These are phyloP conservation scores for Lipophrys pholis DNA, from an alignment of 2,113 vertebrate species.

Conservation along the genomic window DNA sequence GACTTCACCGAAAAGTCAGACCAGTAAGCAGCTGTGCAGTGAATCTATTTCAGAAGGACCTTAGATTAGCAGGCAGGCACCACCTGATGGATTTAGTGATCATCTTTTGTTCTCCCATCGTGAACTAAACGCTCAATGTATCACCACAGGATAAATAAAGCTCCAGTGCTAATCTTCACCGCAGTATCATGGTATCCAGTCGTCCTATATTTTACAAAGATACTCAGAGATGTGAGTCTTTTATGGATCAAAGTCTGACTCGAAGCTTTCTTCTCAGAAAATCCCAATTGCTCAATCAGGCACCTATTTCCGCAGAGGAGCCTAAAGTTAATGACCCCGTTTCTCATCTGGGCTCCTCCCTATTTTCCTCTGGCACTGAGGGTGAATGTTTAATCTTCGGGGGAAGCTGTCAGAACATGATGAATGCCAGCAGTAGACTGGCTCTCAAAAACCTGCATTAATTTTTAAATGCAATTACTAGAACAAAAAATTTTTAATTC, in stretches of 20 bases:
- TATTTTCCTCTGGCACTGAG: constrained; percentile 59
- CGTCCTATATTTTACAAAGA: constrained; percentile 32
- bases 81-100: constrained; percentile 38
- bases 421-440: constrained; percentile 70
- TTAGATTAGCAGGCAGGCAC: constrained; percentile 36
- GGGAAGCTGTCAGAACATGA: constrained; percentile 75
- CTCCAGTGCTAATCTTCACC: constrained; percentile 20
- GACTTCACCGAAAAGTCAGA: constrained; percentile 29
- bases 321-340: constrained; percentile 75
- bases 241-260: constrained; percentile 56
- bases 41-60: constrained; percentile 39
- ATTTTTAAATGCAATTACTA: constrained; percentile 76
- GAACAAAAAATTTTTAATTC: constrained; percentile 55
- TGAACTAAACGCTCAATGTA: constrained; percentile 31
- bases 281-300: constrained; percentile 64
- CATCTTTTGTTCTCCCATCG: constrained; percentile 46
- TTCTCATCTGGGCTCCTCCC: constrained; percentile 70
- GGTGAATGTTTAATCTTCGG: constrained; percentile 75
- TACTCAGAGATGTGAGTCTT: constrained; percentile 38
- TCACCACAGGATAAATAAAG: constrained; percentile 28
- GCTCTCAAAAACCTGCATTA: constrained; percentile 76
- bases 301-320: constrained; percentile 60
- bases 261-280: constrained; percentile 46
- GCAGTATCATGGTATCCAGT: constrained; percentile 30
- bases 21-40: constrained; percentile 29